Conservation (phyloP, 2,888 invertebrate species). For the Xestia c-nigrum region DNA sequence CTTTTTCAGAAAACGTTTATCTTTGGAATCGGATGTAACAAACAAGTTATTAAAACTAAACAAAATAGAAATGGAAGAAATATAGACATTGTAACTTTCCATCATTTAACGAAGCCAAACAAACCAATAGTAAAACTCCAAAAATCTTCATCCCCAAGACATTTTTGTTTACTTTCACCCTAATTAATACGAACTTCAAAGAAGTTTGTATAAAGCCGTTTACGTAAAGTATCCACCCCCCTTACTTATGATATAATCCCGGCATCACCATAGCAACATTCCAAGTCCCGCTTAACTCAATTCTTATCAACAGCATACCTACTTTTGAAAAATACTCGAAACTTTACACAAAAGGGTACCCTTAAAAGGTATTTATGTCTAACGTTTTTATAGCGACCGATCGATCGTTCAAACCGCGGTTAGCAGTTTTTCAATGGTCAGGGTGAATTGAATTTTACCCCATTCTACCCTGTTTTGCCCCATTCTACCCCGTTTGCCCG, state of each 20-base stretch:
- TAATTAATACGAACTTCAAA: constrained; percentile 9
- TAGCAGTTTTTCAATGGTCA: constrained; percentile 54
- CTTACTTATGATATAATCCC: constrained; percentile 8
- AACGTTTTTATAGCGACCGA: constrained; percentile 48
- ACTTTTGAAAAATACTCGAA: constrained; percentile 39
- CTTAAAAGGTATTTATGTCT: constrained; percentile 44
- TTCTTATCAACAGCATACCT: constrained; percentile 5
- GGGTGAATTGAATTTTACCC: constrained; percentile 57
- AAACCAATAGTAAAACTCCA: neutral
- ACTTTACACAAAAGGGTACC: constrained; percentile 28
- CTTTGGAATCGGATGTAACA: neutral
- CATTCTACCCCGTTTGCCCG: constrained; percentile 2
- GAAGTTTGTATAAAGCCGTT: constrained; percentile 4
- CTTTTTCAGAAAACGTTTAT: neutral
- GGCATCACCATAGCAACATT: constrained; percentile 23
- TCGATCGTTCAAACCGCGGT: constrained; percentile 51
- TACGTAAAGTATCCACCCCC: neutral
- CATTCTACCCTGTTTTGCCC: neutral
- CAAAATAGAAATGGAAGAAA: neutral
- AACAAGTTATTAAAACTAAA: neutral
- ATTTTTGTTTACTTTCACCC: constrained; percentile 15
- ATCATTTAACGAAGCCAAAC: neutral
- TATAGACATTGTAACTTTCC: neutral
- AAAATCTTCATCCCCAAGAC: neutral
- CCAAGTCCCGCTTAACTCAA: constrained; percentile 28